Evolutionary conservation across 2,113 vertebrate genomes (phyloP).

Genomic region (Scartelaos histophorus): DNA sequence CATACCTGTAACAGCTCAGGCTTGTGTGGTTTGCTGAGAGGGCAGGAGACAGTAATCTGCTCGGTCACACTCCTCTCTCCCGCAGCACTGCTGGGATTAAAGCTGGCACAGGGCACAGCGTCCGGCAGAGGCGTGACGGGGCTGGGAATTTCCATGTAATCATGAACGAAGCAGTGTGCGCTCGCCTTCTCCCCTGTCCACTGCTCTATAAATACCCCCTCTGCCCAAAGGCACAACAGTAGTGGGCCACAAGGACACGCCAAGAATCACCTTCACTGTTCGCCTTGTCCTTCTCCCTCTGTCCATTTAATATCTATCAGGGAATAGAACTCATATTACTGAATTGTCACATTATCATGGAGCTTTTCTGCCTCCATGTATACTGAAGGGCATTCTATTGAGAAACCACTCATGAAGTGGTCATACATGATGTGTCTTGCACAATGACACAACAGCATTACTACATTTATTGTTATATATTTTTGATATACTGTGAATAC

Average conservation of each 20-base stretch:
- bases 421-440: not conserved
- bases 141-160: constrained; percentile 78
- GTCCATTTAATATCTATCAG: constrained; percentile 24
- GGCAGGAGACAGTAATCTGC: constrained; percentile 72
- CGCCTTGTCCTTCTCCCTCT: constrained; percentile 32
- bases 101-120: constrained; percentile 61
- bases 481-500: not conserved
- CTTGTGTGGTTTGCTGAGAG: constrained; percentile 71
- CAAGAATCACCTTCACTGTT: constrained; percentile 44
- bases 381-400: not conserved
- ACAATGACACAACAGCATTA: not conserved
- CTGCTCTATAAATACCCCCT: constrained; percentile 61
- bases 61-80: constrained; percentile 73
- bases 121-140: constrained; percentile 69
- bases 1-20: constrained; percentile 49
- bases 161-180: constrained; percentile 65
- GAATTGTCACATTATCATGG: not conserved
- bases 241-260: constrained; percentile 45
- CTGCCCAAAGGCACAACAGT: constrained; percentile 56
- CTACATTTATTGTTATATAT: not conserved
- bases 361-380: not conserved
- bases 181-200: constrained; percentile 46
- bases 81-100: constrained; percentile 69
- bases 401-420: not conserved
- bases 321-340: not conserved